These are phyloP conservation scores for Macrophya alboannulata DNA, from an alignment of 2,888 invertebrate genomes.

Conservation along the genomic window DNA sequence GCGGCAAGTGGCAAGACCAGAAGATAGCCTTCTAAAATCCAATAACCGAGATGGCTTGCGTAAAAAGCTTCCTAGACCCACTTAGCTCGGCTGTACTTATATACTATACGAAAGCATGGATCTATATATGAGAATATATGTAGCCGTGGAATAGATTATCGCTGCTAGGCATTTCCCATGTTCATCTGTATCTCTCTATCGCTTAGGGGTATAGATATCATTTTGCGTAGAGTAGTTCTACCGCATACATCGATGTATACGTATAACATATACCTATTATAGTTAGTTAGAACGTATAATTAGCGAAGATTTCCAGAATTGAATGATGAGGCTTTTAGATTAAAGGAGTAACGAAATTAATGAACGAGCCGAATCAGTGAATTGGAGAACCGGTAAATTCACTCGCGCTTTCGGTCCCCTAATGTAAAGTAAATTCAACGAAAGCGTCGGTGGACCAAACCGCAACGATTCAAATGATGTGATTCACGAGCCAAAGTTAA, in stretches of 20 bases:
- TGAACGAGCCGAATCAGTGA: constrained; percentile 10
- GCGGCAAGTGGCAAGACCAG: constrained; percentile 9
- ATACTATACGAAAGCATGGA: neutral
- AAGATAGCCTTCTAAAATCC: constrained; percentile 34
- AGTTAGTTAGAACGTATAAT: constrained; percentile 1
- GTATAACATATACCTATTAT: neutral
- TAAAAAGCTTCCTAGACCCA: constrained; percentile 43
- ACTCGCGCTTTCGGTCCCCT: constrained; percentile 13
- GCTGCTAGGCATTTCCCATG: constrained; percentile 11
- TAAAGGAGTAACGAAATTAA: constrained; percentile 13
- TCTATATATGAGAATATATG: constrained; percentile 17
- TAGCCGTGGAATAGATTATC: constrained; percentile 12
- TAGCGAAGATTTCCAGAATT: neutral
- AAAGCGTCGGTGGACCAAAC: constrained; percentile 26
- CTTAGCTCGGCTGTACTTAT: constrained; percentile 1
- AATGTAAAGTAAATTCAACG: constrained; percentile 15
- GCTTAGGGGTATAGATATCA: neutral
- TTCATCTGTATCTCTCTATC: neutral
- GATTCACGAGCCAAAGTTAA: constrained; percentile 42
- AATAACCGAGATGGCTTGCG: constrained; percentile 8
- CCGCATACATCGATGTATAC: neutral
- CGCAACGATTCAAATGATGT: constrained; percentile 4
- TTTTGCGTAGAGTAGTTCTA: neutral
- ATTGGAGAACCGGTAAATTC: constrained; percentile 25
- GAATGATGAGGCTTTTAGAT: constrained; percentile 16